Evolutionary conservation across 1,140 invertebrate genomes (phyloP).

Genomic region (Uloborus diversus): DNA sequence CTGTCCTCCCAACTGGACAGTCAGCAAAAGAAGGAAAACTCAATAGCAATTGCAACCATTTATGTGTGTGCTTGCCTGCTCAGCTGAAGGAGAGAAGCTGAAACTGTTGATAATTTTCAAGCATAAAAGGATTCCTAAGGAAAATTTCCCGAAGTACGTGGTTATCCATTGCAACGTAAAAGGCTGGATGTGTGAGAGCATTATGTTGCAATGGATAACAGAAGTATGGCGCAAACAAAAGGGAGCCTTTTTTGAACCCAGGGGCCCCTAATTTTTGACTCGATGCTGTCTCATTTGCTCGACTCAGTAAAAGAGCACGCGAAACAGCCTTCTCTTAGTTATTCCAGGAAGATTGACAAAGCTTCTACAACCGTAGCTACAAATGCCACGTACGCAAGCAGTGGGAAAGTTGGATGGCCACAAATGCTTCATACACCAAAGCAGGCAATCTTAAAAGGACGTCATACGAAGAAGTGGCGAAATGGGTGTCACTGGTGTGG

Average conservation of each 20-base stretch:
- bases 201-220: conserved; percentile 57
- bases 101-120: conserved; percentile 62
- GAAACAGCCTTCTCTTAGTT: not conserved
- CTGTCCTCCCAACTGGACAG: too few species aligned
- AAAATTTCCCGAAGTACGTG: conserved; percentile 47
- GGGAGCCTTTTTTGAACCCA: not conserved
- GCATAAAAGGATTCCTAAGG: conserved; percentile 54
- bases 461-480: too few species aligned
- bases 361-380: not conserved
- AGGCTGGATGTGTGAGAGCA: conserved; percentile 60
- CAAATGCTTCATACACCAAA: too few species aligned
- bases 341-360: not conserved
- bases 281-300: not conserved
- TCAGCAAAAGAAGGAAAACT: conserved; percentile 5
- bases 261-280: not conserved
- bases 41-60: conserved; percentile 58
- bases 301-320: not conserved
- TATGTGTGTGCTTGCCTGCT: conserved; percentile 59
- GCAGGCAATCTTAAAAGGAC: too few species aligned
- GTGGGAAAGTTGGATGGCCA: too few species aligned
- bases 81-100: conserved; percentile 60
- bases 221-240: conserved; percentile 47
- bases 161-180: conserved; percentile 54
- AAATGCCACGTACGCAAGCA: too few species aligned
- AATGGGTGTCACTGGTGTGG: too few species aligned